These are phyloP conservation scores for Patella vulgata DNA, from an alignment of 1,140 invertebrate genomes.

Conservation along the genomic window DNA sequence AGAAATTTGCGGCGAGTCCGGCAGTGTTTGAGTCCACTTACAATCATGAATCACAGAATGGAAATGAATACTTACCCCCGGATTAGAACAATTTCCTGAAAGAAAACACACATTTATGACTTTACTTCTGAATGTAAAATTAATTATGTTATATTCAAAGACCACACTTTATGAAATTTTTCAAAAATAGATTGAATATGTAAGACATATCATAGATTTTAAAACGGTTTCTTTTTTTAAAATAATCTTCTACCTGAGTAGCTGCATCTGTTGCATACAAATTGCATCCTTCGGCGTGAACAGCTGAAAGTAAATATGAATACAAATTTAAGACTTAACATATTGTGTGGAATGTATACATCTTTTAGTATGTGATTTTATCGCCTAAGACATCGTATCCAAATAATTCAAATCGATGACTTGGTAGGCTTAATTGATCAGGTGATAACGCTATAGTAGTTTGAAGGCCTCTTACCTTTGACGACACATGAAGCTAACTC, in stretches of 20 bases:
- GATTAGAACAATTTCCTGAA: constrained; percentile 12
- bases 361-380: neutral
- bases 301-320: constrained; percentile 66
- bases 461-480: constrained; percentile 33
- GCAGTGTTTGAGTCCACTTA: too few species aligned
- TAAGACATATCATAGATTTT: too few species aligned
- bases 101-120: constrained; percentile 5
- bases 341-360: too few species aligned
- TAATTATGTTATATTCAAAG: too few species aligned
- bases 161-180: too few species aligned
- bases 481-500: constrained; percentile 74
- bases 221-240: too few species aligned
- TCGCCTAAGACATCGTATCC: neutral
- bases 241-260: constrained; percentile 57
- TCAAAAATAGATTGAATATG: too few species aligned
- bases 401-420: neutral
- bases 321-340: too few species aligned
- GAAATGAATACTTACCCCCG: too few species aligned
- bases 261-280: constrained; percentile 68
- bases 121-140: too few species aligned
- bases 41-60: too few species aligned
- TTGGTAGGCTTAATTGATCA: neutral
- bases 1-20: too few species aligned
- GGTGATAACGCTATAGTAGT: neutral
- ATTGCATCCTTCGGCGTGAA: constrained; percentile 72